Conservation (phyloP, 2,113 vertebrate genomes). For the Oreochromis aureus region DNA sequence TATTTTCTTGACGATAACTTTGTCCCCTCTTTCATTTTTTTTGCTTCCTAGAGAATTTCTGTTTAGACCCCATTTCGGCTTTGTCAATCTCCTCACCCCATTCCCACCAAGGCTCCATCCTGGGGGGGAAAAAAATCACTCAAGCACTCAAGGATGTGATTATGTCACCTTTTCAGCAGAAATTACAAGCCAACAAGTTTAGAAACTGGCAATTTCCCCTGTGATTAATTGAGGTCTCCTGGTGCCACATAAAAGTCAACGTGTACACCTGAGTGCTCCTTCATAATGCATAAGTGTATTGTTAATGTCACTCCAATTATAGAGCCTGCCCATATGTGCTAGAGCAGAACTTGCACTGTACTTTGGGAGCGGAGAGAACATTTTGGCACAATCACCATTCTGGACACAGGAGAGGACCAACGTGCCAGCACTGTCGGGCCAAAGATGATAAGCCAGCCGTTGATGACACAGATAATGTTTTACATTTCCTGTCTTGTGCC, state of each 20-base stretch:
- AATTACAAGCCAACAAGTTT: slow-evolving; percentile 50
- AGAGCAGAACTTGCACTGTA: slow-evolving; percentile 4
- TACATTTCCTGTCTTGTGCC: slow-evolving; percentile 1
- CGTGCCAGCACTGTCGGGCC: slow-evolving; percentile 16
- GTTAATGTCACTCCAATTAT: slow-evolving; percentile 56
- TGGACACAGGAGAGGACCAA: slow-evolving; percentile 1
- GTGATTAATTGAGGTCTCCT: slow-evolving; percentile 50
- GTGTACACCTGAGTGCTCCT: slow-evolving; percentile 26
- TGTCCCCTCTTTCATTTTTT: not conserved
- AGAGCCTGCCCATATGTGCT: slow-evolving; percentile 25
- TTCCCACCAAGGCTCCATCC: not conserved
- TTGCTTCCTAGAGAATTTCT: not conserved
- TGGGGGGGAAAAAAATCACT: not conserved
- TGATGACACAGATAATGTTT: slow-evolving; percentile 20
- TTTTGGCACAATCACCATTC: slow-evolving; percentile 20
- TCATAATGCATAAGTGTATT: slow-evolving; percentile 42
- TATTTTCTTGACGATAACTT: not conserved
- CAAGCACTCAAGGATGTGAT: slow-evolving; percentile 28
- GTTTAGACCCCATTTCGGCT: not conserved
- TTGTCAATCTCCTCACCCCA: not conserved
- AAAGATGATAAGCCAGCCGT: slow-evolving; percentile 1
- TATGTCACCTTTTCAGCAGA: slow-evolving; percentile 30
- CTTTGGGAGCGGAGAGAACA: not conserved
- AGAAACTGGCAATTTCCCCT: slow-evolving; percentile 38
- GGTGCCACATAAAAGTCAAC: slow-evolving; percentile 43